Conservation (phyloP, 2,113 vertebrate genomes). For the Muntiacus reevesi region DNA sequence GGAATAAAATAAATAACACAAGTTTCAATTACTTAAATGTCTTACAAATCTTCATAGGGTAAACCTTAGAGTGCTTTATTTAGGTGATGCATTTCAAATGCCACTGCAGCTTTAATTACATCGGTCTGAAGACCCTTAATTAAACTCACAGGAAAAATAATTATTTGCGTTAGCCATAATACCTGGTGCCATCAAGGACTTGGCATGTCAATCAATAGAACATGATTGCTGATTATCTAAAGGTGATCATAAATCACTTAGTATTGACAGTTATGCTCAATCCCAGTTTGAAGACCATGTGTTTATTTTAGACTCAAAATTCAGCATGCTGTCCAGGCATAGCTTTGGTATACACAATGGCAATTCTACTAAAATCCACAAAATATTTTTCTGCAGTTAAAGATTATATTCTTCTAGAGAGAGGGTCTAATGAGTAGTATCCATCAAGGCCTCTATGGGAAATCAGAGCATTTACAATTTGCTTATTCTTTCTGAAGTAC, state of each 20-base stretch:
- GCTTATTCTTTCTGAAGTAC: background rate
- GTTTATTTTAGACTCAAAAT: slow-evolving; percentile 36
- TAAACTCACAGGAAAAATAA: slow-evolving; percentile 71
- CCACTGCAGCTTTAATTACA: slow-evolving; percentile 72
- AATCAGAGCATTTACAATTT: background rate
- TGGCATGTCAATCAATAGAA: slow-evolving; percentile 69
- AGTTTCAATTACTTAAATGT: slow-evolving; percentile 31
- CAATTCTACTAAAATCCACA: background rate
- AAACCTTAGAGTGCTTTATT: slow-evolving; percentile 45
- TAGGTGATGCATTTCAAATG: slow-evolving; percentile 70
- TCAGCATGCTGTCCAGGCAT: background rate
- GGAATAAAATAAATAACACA: background rate
- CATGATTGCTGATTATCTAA: slow-evolving; percentile 68
- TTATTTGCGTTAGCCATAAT: slow-evolving; percentile 70
- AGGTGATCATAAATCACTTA: slow-evolving; percentile 72
- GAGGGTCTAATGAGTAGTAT: background rate
- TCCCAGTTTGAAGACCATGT: slow-evolving; percentile 34
- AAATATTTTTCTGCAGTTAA: background rate
- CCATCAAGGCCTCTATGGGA: background rate
- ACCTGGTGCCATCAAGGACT: slow-evolving; percentile 51
- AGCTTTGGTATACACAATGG: background rate
- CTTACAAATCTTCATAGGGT: slow-evolving; percentile 18
- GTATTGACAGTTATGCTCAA: slow-evolving; percentile 58
- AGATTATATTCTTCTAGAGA: background rate
- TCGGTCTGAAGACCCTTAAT: slow-evolving; percentile 69